A percentile compares a stretch with the other conserved stretches of the same genome.
Evolutionary conservation across 2,888 invertebrate genomes (phyloP).

Genomic region (Prenolepis imparis): DNA sequence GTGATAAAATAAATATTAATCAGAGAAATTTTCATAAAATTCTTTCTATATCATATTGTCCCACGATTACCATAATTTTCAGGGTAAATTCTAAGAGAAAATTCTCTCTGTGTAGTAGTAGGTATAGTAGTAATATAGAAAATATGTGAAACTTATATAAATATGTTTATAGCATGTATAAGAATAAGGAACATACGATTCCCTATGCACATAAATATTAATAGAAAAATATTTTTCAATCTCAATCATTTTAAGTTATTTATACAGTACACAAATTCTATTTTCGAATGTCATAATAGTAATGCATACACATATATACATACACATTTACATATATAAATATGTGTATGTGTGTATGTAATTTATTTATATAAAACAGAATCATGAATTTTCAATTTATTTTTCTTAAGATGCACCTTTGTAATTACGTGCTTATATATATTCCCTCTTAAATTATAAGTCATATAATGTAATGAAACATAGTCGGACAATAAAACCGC

Average conservation of each 20-base stretch:
- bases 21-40: too few relatives aligned
- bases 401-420: not conserved
- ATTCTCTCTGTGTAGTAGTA: too few relatives aligned
- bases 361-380: not conserved
- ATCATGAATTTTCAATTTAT: not conserved
- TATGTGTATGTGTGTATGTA: not conserved
- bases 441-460: not conserved
- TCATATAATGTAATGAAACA: too few relatives aligned
- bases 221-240: not conserved
- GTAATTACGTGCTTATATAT: too few relatives aligned
- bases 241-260: not conserved
- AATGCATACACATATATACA: not conserved
- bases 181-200: not conserved
- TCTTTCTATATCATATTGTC: too few relatives aligned
- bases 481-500: not conserved
- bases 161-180: not conserved
- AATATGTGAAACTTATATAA: not conserved
- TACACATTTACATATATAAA: not conserved
- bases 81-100: too few relatives aligned
- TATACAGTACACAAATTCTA: not conserved
- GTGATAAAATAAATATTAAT: too few relatives aligned
- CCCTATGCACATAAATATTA: not conserved
- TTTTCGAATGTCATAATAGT: not conserved
- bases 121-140: too few relatives aligned
- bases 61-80: too few relatives aligned